These are phyloP conservation scores for Bradypodion ventrale DNA, from an alignment of 2,797 vertebrate genomes.

Conservation along the genomic window DNA sequence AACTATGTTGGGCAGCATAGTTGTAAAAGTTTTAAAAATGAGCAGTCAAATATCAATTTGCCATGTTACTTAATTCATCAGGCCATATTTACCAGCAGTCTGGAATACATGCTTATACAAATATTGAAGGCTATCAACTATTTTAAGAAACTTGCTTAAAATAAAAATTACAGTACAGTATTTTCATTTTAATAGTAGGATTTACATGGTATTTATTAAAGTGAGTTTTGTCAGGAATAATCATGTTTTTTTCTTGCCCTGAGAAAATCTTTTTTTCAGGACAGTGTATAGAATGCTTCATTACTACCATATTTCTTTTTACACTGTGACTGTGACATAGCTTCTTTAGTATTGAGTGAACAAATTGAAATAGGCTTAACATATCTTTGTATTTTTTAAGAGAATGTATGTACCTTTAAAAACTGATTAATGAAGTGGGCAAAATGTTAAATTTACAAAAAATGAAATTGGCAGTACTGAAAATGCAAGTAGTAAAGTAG, in stretches of 20 bases:
- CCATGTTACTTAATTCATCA: background rate
- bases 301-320: background rate
- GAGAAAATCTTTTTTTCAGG: background rate
- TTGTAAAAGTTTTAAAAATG: background rate
- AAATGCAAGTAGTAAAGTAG: background rate
- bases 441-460: background rate
- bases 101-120: slow-evolving; percentile 4
- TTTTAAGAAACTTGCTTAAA: slow-evolving; percentile 6
- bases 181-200: background rate
- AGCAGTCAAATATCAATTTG: background rate
- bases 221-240: background rate
- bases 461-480: too few species aligned
- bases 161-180: slow-evolving; percentile 3
- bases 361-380: background rate
- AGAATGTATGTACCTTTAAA: slow-evolving; percentile 7
- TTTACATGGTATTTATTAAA: background rate
- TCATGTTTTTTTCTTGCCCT: background rate
- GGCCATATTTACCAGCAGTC: background rate
- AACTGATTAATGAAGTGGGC: background rate
- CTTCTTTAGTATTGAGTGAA: background rate
- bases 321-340: background rate
- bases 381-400: background rate
- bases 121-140: background rate
- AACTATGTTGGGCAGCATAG: background rate
- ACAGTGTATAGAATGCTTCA: background rate